phyloP scores from a whole-genome alignment of 2,113 vertebrate genomes.

The Falcunculus frontatus region DNA sequence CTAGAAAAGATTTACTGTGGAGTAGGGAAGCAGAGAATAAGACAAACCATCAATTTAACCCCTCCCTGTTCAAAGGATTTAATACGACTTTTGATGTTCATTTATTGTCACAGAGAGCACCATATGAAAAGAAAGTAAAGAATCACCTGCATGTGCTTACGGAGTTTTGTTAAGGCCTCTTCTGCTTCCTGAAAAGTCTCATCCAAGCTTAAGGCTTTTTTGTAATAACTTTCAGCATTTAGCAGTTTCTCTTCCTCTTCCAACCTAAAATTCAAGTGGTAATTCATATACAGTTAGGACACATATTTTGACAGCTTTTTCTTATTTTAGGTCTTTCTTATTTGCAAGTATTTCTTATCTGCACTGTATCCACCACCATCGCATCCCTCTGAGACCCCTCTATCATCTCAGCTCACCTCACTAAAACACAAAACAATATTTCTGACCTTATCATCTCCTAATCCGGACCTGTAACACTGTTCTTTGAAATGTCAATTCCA shows the following conservation, averaged over 20 bases:
- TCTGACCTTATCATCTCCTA: background rate
- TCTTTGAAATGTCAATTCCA: background rate
- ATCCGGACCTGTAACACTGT: background rate
- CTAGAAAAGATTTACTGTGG: background rate
- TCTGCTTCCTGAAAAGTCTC: conserved; percentile 86
- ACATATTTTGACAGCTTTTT: background rate
- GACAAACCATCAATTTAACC: background rate
- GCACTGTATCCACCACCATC: background rate
- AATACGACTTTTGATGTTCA: background rate
- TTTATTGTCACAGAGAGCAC: background rate
- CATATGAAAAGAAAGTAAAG: conserved; percentile 78
- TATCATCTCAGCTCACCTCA: background rate
- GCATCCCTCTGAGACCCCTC: background rate
- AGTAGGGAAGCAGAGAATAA: conserved; percentile 41
- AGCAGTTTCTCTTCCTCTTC: conserved; percentile 93
- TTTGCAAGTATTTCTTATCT: background rate
- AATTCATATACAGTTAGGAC: background rate
- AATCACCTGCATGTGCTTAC: conserved; percentile 94
- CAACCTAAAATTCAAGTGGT: conserved; percentile 72
- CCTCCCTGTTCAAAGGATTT: background rate
- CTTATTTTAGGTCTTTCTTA: background rate
- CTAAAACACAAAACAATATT: background rate
- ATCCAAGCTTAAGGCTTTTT: conserved; percentile 86
- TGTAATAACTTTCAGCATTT: conserved; percentile 91
- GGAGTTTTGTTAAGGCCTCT: conserved; percentile 88